Percentiles rank a stretch among this genome's conserved stretches.
Evolutionary conservation across 2,888 invertebrate genomes (phyloP).

Genomic region (Tetragnatha montana): DNA sequence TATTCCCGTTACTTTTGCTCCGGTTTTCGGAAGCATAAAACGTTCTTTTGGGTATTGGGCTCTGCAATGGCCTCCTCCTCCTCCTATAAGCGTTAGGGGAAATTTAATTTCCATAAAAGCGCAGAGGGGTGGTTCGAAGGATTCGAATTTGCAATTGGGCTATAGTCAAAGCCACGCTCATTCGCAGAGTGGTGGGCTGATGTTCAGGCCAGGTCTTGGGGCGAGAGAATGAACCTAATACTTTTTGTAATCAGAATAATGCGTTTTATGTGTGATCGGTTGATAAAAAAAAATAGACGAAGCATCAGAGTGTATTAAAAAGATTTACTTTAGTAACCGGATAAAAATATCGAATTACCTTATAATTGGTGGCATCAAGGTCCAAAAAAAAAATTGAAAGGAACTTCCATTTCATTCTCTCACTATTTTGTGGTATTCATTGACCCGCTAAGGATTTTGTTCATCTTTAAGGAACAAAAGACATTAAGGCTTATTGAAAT

Average conservation of each 20-base stretch:
- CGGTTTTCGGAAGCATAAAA: neutral
- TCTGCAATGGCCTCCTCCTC: neutral
- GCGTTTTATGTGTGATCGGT: neutral
- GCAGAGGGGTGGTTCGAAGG: conserved; percentile 6
- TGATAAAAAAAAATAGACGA: neutral
- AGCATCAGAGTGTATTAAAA: too few species aligned
- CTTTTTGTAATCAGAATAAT: conserved; percentile 9
- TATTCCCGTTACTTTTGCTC: neutral
- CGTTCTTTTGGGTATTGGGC: neutral
- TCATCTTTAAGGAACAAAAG: too few species aligned
- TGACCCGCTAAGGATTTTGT: too few species aligned
- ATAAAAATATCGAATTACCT: neutral
- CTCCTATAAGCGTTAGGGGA: neutral
- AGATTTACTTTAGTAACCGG: too few species aligned
- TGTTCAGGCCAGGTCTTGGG: conserved; percentile 4
- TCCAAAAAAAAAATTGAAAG: too few species aligned
- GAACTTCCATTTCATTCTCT: too few species aligned
- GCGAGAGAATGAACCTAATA: neutral
- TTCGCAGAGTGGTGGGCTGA: conserved; percentile 19
- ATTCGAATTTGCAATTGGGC: neutral
- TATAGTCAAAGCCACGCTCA: neutral
- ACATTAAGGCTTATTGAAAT: too few species aligned
- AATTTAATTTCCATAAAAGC: conserved; percentile 45
- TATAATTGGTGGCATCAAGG: too few species aligned
- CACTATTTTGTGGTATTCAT: too few species aligned